phyloP scores from a whole-genome alignment of 1,140 invertebrate species.

The Brachionus manjavacas region DNA sequence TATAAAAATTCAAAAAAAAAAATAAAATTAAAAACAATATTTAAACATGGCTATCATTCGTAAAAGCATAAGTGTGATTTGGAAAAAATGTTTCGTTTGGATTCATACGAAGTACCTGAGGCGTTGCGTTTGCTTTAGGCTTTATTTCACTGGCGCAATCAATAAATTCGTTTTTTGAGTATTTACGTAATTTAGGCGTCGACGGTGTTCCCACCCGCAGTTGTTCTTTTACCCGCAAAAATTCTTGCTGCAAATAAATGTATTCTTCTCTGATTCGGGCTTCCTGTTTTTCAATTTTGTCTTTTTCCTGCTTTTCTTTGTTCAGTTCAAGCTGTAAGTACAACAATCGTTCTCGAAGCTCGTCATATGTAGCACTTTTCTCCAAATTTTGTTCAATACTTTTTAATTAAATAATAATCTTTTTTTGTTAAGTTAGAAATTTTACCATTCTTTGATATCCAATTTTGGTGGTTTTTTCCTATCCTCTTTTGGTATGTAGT shows the following conservation, averaged over 20 bases:
- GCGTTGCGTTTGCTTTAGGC: background rate
- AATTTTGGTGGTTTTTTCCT: background rate
- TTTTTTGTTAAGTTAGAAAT: background rate
- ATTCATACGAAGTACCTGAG: slow-evolving; percentile 26
- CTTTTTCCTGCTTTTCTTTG: slow-evolving; percentile 46
- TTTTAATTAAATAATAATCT: background rate
- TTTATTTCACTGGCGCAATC: slow-evolving; percentile 16
- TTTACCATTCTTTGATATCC: background rate
- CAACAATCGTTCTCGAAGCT: slow-evolving; percentile 50
- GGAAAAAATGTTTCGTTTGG: slow-evolving; percentile 14
- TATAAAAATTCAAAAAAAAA: background rate
- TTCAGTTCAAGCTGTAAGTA: slow-evolving; percentile 52
- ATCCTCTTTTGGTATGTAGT: background rate
- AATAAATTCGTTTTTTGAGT: slow-evolving; percentile 24
- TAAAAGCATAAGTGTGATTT: slow-evolving; percentile 11
- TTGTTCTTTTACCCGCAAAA: slow-evolving; percentile 2
- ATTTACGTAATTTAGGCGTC: slow-evolving; percentile 17
- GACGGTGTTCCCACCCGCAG: background rate
- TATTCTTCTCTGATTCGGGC: slow-evolving; percentile 31
- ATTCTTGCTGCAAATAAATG: slow-evolving; percentile 19
- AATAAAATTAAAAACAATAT: slow-evolving; percentile 14
- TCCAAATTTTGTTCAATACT: slow-evolving; percentile 28
- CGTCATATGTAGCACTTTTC: slow-evolving; percentile 58
- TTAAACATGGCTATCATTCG: slow-evolving; percentile 36
- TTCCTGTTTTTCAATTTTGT: slow-evolving; percentile 21